Percentiles rank a stretch among this genome's conserved stretches.
Conservation (phyloP, 2,113 vertebrate species). For the Upupa epops region DNA sequence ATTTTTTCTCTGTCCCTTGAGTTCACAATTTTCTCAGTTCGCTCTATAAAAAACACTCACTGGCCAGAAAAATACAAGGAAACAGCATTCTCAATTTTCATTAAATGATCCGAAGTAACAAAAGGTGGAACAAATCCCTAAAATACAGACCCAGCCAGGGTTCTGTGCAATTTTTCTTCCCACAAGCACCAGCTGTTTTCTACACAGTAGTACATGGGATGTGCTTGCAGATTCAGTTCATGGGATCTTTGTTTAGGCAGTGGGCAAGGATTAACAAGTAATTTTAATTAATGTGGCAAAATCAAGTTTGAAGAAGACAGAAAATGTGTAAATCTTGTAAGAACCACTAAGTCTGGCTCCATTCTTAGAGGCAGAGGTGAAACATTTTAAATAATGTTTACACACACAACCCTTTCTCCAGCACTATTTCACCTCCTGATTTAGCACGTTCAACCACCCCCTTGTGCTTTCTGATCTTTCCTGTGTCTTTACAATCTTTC, state of each 20-base stretch:
- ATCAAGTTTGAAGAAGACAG: constrained; percentile 8
- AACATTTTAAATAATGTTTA: neutral
- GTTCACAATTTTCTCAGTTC: neutral
- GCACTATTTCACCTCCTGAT: neutral
- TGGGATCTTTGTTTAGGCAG: constrained; percentile 7
- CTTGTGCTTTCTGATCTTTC: neutral
- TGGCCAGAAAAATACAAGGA: neutral
- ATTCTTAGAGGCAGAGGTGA: neutral
- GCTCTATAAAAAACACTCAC: neutral
- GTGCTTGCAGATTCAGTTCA: neutral
- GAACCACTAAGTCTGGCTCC: neutral
- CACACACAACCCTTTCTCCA: neutral
- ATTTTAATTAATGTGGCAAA: constrained; percentile 48
- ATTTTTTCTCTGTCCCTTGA: neutral
- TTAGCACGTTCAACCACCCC: neutral
- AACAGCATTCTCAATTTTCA: neutral
- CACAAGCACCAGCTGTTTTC: neutral
- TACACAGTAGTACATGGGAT: neutral
- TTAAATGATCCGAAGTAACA: neutral
- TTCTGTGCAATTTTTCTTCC: neutral
- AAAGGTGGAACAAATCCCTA: constrained; percentile 12
- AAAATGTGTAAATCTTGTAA: constrained; percentile 12
- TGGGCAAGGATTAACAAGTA: constrained; percentile 1
- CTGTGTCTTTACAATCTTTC: neutral
- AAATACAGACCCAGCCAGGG: neutral